These are phyloP conservation scores for Hyposmocoma kahamanoa DNA, from an alignment of 1,140 invertebrate genomes.

Conservation along the genomic window DNA sequence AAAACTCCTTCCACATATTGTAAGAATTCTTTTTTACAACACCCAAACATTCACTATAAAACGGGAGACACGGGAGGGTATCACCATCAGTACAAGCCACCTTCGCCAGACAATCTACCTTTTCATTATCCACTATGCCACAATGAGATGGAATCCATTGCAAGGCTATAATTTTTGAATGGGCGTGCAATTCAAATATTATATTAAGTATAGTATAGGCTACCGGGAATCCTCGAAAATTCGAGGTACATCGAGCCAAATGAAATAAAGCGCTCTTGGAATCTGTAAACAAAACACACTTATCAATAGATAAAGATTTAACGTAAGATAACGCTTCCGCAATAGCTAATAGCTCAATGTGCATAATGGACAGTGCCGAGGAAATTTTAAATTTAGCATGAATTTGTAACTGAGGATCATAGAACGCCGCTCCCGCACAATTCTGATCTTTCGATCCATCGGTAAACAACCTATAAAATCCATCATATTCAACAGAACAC, in stretches of 20 bases:
- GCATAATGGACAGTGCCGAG: conserved; percentile 10
- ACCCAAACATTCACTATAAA: background rate
- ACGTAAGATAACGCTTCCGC: conserved; percentile 15
- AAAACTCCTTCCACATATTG: background rate
- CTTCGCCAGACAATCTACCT: background rate
- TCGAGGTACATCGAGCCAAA: conserved; percentile 2
- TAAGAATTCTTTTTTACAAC: background rate
- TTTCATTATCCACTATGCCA: background rate
- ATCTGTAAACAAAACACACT: background rate
- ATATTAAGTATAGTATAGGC: background rate
- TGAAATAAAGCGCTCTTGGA: background rate
- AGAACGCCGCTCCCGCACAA: background rate
- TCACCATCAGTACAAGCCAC: background rate
- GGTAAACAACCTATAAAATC: background rate
- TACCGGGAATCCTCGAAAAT: background rate
- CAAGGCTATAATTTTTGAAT: background rate
- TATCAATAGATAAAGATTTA: background rate
- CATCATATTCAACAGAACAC: background rate
- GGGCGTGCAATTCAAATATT: background rate
- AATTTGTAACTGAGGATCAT: background rate
- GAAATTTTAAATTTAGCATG: conserved; percentile 3
- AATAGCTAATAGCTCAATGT: conserved; percentile 10
- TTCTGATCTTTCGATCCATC: background rate
- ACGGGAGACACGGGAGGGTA: background rate
- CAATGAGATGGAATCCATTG: background rate